Percentiles rank a stretch among this genome's conserved stretches.
Conservation (phyloP, 2,797 vertebrate genomes). For the Sebastes alutus region DNA sequence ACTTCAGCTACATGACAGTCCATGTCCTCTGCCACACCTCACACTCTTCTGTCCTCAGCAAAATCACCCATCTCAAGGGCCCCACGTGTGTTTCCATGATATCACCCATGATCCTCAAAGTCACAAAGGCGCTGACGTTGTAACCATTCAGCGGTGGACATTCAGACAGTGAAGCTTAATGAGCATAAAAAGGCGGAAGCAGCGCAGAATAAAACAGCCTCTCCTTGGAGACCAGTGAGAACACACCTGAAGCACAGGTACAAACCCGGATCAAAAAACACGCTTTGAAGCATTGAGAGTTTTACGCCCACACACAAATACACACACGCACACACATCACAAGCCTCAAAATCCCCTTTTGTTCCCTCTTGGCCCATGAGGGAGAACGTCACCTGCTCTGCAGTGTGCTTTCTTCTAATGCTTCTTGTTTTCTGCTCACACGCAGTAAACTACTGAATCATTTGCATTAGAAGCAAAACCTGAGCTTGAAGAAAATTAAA, state of each 20-base stretch:
- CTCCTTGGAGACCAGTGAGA: conserved; percentile 54
- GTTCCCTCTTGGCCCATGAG: conserved; percentile 40
- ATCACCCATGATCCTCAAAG: conserved; percentile 30
- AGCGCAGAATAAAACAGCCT: conserved; percentile 6
- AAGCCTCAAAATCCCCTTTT: conserved; percentile 55
- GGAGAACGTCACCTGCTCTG: conserved; percentile 54
- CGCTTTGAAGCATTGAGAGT: conserved; percentile 34
- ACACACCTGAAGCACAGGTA: conserved; percentile 69
- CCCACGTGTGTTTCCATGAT: conserved; percentile 39
- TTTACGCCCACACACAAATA: conserved; percentile 22
- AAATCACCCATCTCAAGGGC: conserved; percentile 18
- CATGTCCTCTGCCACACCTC: conserved; percentile 21
- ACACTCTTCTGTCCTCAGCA: neutral
- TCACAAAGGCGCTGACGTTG: conserved; percentile 18
- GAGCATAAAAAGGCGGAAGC: conserved; percentile 14
- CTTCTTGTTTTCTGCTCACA: conserved; percentile 23
- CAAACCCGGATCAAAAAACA: conserved; percentile 42
- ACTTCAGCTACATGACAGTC: neutral
- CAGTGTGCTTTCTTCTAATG: neutral
- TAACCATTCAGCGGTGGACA: conserved; percentile 25
- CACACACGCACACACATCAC: conserved; percentile 23
- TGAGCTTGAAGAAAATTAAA: conserved; percentile 32
- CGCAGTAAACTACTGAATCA: conserved; percentile 8
- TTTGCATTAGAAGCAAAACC: conserved; percentile 39
- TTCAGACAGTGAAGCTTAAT: conserved; percentile 10